Base-by-base conservation (phyloP, 2,888 invertebrate genomes). In the Cepaea hortensis region DNA sequence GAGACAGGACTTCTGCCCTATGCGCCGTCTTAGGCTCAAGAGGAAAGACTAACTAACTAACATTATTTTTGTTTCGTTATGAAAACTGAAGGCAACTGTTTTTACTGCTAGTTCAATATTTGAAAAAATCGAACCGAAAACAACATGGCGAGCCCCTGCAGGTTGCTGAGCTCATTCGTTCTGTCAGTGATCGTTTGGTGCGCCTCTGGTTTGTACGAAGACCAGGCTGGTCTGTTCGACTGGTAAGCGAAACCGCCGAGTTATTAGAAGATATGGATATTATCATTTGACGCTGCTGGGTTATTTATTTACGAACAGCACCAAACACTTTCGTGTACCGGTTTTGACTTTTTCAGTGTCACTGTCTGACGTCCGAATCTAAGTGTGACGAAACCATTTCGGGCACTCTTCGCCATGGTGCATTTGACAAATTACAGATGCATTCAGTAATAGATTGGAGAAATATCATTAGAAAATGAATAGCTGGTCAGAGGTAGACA, bases 161-260 rank as follows among this genome's bases (percentile, higher is more conserved):
- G 80, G 35, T 70, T 77, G n/a, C 23, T 68, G 7, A 35, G 35
- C 13, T 65, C 65, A 18, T 61, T 79, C 73, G 11, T 85, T 23
- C 84, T 83, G 11, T 35, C 81, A 65, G 50, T 23, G 55, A n/a
- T 75, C 11, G n/a, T 88, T 84, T 70, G 73, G 7, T 20, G 61
- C 72, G 62, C 35, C n/a, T 76, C 72, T 23, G 86, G 80, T 48
- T 85, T 88, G 46, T 88, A 84, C 23, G 87, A 85, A 83, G 88
- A 88, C 79, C 88, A 88, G 68, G 87, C 86, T 15, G 88, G 88
- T 0, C 79, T 86, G 48, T 88, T 87, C 77, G 88, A 88, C 75
- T 88, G 88, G 88, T 87, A 87, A 82, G 65, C 55, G 18, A 11
- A 46, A 23, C 55, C 6, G 55, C 11, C 55, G 55, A 55, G 55